Evolutionary conservation across 2,888 invertebrate species (phyloP).

Genomic region (Meta bourneti): DNA sequence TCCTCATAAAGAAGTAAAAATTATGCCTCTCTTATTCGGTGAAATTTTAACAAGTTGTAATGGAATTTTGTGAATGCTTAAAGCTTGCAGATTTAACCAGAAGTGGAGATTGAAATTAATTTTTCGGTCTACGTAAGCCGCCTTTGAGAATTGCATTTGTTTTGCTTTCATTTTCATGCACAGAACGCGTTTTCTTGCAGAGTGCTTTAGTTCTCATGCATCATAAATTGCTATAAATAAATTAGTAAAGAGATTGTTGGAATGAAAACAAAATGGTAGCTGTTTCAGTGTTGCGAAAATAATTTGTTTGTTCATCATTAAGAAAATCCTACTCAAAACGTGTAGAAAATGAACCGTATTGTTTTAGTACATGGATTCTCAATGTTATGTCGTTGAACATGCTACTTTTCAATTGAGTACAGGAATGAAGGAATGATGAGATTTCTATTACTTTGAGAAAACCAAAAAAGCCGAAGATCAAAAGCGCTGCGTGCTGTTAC

Average conservation of each 20-base stretch:
- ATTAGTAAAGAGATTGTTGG: neutral
- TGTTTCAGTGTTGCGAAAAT: neutral
- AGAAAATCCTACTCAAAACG: no score
- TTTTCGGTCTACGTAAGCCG: constrained; percentile 20
- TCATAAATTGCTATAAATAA: neutral
- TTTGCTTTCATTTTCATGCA: constrained; percentile 13
- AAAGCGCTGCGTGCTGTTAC: no score
- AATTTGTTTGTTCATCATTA: neutral
- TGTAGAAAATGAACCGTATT: no score
- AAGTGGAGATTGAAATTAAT: constrained; percentile 28
- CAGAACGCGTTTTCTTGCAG: neutral
- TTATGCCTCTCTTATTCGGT: constrained; percentile 42
- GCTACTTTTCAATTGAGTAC: no score
- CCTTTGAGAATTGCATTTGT: constrained; percentile 33
- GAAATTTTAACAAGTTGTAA: constrained; percentile 52
- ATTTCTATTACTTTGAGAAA: no score
- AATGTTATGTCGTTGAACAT: no score
- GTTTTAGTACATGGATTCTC: no score
- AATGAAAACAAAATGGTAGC: neutral
- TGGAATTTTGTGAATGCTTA: constrained; percentile 45
- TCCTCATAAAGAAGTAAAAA: constrained; percentile 25
- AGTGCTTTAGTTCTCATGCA: neutral
- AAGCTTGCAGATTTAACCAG: constrained; percentile 28
- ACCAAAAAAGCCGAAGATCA: no score
- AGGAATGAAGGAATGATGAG: no score